Evolutionary conservation across 2,113 vertebrate genomes (phyloP).

Genomic region (Callionymus lyra): DNA sequence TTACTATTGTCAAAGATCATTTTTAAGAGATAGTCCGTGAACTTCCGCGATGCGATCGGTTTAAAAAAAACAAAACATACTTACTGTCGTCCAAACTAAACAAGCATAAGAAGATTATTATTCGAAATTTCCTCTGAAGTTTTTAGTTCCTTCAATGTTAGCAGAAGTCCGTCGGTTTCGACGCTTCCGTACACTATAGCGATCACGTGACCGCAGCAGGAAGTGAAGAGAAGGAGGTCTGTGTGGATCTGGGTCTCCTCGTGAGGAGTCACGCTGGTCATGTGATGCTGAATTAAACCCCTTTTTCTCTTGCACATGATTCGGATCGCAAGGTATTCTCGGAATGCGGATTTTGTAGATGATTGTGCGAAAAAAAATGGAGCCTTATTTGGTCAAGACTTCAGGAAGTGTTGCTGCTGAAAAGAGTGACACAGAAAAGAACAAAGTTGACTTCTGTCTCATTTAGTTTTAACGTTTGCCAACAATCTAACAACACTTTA

Average conservation of each 20-base stretch:
- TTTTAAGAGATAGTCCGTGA: too few relatives aligned
- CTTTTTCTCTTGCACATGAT: too few relatives aligned
- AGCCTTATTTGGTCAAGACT: too few relatives aligned
- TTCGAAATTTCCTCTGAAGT: too few relatives aligned
- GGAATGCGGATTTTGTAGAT: constrained; percentile 24
- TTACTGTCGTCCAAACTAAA: not conserved
- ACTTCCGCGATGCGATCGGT: constrained; percentile 10
- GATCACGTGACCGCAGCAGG: constrained; percentile 23
- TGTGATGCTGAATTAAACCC: constrained; percentile 36
- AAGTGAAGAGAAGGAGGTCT: constrained; percentile 1
- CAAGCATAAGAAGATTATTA: not conserved
- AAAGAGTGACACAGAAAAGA: too few relatives aligned
- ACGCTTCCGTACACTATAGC: not conserved
- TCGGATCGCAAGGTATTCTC: constrained; percentile 21
- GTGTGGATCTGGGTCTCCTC: too few relatives aligned
- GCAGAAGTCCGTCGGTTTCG: not conserved
- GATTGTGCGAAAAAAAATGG: constrained; percentile 9
- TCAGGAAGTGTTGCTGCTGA: too few relatives aligned
- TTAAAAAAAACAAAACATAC: constrained; percentile 20
- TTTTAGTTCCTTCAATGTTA: not conserved
- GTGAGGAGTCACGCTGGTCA: constrained; percentile 17
- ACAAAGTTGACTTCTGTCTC: too few relatives aligned
- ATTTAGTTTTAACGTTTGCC: too few relatives aligned
- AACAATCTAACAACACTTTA: too few relatives aligned
- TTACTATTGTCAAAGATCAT: too few relatives aligned